Evolutionary conservation across 2,113 vertebrate species (phyloP).

Genomic region (Buteo buteo): DNA sequence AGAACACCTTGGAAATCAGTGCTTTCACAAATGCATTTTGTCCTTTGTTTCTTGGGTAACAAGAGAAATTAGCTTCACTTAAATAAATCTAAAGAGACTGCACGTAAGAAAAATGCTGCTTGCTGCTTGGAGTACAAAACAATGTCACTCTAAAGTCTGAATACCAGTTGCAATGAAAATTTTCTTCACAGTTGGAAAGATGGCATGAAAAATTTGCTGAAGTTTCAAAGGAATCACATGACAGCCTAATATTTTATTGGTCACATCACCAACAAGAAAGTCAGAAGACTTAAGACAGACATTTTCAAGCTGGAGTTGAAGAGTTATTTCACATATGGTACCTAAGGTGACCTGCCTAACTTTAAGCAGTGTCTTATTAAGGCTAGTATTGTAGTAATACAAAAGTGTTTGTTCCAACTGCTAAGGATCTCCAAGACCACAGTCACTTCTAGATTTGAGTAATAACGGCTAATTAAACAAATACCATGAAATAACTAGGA

Average conservation of each 20-base stretch:
- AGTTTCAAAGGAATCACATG: neutral
- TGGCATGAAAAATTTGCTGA: neutral
- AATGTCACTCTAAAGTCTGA: neutral
- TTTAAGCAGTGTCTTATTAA: neutral
- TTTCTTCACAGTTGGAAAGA: neutral
- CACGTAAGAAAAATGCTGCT: neutral
- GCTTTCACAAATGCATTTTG: neutral
- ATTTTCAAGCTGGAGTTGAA: neutral
- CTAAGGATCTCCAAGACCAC: neutral
- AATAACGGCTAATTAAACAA: neutral
- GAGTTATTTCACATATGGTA: neutral
- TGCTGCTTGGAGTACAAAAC: neutral
- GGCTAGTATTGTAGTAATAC: neutral
- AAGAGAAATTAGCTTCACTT: neutral
- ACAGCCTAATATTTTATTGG: neutral
- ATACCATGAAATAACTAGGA: neutral
- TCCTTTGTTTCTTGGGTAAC: neutral
- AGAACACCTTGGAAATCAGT: neutral
- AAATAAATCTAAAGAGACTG: neutral
- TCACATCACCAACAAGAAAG: neutral
- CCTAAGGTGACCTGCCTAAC: neutral
- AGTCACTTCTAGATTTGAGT: neutral
- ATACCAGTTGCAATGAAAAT: neutral
- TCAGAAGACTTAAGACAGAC: neutral
- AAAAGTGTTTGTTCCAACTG: neutral